These are phyloP conservation scores for Archocentrus centrarchus DNA, from an alignment of 2,113 vertebrate species.

Conservation along the genomic window DNA sequence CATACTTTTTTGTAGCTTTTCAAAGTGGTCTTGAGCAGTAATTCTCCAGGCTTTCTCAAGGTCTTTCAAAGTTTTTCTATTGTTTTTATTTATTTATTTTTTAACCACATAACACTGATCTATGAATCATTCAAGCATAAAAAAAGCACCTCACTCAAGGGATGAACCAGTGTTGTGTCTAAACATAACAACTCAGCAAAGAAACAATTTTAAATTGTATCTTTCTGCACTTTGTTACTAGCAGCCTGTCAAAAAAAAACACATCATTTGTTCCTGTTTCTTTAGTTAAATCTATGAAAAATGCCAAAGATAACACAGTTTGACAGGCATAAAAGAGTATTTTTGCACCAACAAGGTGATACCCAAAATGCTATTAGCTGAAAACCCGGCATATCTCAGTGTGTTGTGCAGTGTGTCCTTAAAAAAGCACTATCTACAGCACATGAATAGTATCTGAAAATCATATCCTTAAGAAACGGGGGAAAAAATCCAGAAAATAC, in stretches of 20 bases:
- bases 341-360: not conserved
- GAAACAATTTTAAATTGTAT: not conserved
- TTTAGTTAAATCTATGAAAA: not conserved
- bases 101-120: not conserved
- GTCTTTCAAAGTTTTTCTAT: not conserved
- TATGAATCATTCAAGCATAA: not conserved
- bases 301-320: not conserved
- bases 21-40: not conserved
- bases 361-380: not conserved
- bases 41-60: not conserved
- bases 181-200: not conserved
- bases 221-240: not conserved
- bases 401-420: not conserved
- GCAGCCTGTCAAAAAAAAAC: too few species aligned
- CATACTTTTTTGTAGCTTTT: not conserved
- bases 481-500: not conserved
- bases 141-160: not conserved
- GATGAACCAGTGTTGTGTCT: not conserved
- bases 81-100: not conserved
- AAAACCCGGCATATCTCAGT: not conserved
- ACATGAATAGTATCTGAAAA: not conserved
- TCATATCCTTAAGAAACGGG: not conserved
- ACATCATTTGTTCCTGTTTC: not conserved
- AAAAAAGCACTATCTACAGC: not conserved
- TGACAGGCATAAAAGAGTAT: not conserved